Evolutionary conservation across 2,113 vertebrate genomes (phyloP), one percentile per base, ranked within the genome.

Genomic region (Brachyhypopomus gauderio): DNA sequence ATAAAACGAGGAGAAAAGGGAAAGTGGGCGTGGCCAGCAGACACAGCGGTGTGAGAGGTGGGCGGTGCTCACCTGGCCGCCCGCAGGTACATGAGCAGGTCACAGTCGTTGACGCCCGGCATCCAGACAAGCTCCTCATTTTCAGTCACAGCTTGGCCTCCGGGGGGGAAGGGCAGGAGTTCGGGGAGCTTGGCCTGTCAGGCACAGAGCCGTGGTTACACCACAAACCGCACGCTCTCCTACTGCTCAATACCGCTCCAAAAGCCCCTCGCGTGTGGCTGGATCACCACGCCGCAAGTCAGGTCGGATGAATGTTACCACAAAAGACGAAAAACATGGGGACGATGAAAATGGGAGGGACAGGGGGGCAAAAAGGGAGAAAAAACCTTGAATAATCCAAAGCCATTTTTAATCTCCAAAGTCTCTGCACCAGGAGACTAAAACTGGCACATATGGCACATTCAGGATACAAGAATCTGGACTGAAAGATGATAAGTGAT

Each of bases 101-200:
- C 98, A 84, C 98, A 99, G 92, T 99, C 98, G 11, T 98, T 98
- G 87, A 98, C 96, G 71, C 97, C 97, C 0, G 97, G 98, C 96
- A 97, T 99, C 98, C 98, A 99, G 55, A 99, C 98, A 56, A 98
- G 93, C 63, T 99, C 97, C 85, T 99, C 98, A 78, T 98, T 97
- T 85, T 98, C 97, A 0, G 97, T 99, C 90, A 98, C 95, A 0
- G 94, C 86, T 82, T 96, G 96, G 64, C 95, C 94, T 71, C 94
- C 95, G 38, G 96, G 95, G 84, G 96, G 97, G 89, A 98, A 98
- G 0, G 97, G 96, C 87, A 98, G 97, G 88, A 99, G 93, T 80
- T 99, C 98, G 0, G 98, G 98, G 86, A 99, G 98, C 86, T 98
- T 99, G 83, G 98, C 98, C 98, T 99, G 88, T 90, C 89, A 88